Evolutionary conservation across 2,797 vertebrate genomes (phyloP), one percentile per base, ranked within the genome.

Genomic region (Philypnodon macrostomus): DNA sequence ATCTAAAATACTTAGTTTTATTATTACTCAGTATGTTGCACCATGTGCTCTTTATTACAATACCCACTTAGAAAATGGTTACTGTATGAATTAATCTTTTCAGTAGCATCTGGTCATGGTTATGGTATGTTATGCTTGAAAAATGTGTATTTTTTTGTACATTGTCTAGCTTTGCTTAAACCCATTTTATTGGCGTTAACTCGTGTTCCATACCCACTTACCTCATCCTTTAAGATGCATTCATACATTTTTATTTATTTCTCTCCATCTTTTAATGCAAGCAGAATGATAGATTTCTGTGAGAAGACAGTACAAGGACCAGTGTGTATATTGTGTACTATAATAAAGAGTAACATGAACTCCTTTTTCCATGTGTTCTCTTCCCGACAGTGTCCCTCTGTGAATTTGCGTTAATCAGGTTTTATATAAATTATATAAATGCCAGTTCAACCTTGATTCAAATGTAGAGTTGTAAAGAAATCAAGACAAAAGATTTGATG

Each of bases 241-340:
- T 87, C 77, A 91, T 76, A 84, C 31, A 80, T 67, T 90, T 93
- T 92, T 94, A 95, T 93, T 94, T 94, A 93, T 94, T 93, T 92
- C 90, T 87, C 85, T 88, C 85, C 83, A 90, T 80, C 87, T 95
- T 95, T 95, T 93, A 95, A 94, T 91, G 90, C 65, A 63, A 67
- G 47, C 89, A 79, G 91, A 81, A 87, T 71, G 67, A 67, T 87
- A 90, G 85, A 79, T 76, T 67, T 85, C 91, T 85, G 73, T 92
- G 87, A 93, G 90, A 86, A 89, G 90, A 84, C 78, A 76, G 88
- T 81, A 87, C 86, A 83, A 92, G 90, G 88, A 90, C 90, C 90
- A 92, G 89, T 96, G 95, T 97, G 94, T 97, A 97, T 93, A 96
- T 93, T 89, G 83, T 97, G 92, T 93, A 94, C 84, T 91, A 90